Evolutionary conservation across 2,797 vertebrate genomes (phyloP).

Genomic region (Dipus sagitta): DNA sequence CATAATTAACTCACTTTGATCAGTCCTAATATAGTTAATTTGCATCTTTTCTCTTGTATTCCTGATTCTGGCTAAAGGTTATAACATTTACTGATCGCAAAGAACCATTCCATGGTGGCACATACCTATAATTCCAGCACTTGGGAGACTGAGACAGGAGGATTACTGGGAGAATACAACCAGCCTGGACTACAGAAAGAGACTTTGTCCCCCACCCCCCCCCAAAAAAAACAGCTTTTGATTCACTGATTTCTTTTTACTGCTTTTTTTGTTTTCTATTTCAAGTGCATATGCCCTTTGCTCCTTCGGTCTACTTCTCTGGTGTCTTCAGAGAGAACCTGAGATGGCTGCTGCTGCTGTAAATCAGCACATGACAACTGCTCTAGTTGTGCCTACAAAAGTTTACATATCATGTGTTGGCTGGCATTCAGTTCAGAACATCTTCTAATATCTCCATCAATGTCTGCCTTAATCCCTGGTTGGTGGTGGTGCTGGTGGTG

Average conservation of each 20-base stretch:
- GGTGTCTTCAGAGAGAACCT: not conserved
- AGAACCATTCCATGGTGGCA: not conserved
- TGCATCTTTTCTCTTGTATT: constrained; percentile 38
- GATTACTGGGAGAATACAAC: not conserved
- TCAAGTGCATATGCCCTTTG: not conserved
- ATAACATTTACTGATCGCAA: constrained; percentile 16
- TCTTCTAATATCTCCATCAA: not conserved
- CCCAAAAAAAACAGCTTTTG: not conserved
- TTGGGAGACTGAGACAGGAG: not conserved
- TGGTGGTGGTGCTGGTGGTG: not conserved
- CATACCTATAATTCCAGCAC: not conserved
- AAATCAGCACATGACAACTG: not conserved
- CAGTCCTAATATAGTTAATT: constrained; percentile 17
- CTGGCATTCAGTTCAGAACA: not conserved
- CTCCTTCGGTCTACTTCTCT: constrained; percentile 7
- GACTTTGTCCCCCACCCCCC: not conserved
- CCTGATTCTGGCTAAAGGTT: constrained; percentile 21
- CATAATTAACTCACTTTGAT: constrained; percentile 3
- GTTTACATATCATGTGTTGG: not conserved
- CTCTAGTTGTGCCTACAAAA: not conserved
- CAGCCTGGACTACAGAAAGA: not conserved
- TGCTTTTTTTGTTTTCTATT: constrained; percentile 6
- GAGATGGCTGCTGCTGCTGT: not conserved
- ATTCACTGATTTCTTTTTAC: not conserved
- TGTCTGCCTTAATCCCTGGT: not conserved